These are phyloP conservation scores for Volucella inanis DNA, from an alignment of 2,888 invertebrate genomes.

Conservation along the genomic window DNA sequence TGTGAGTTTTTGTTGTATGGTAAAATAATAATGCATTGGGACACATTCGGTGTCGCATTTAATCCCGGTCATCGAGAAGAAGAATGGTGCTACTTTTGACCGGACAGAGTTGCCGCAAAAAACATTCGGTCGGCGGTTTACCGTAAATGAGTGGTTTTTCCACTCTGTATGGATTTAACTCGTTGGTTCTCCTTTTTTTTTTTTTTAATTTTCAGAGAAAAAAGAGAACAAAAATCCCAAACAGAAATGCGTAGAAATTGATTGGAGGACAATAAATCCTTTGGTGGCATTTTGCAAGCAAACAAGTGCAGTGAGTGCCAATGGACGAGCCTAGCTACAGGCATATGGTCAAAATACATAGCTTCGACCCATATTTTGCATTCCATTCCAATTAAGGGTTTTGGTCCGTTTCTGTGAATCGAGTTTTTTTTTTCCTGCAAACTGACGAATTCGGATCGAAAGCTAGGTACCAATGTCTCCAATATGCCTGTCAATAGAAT, in stretches of 20 bases:
- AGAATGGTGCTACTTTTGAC: slow-evolving; percentile 59
- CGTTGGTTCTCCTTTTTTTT: slow-evolving; percentile 2
- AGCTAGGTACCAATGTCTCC: background rate
- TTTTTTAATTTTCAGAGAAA: slow-evolving; percentile 22
- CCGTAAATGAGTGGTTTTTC: slow-evolving; percentile 59
- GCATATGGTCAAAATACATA: slow-evolving; percentile 9
- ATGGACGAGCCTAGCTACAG: slow-evolving; percentile 40
- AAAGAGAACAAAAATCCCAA: background rate
- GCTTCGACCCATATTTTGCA: slow-evolving; percentile 11
- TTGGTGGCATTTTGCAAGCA: slow-evolving; percentile 35
- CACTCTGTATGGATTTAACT: slow-evolving; percentile 3
- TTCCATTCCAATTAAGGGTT: too few species aligned
- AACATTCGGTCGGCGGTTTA: slow-evolving; percentile 56
- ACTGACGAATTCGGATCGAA: background rate
- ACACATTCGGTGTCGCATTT: slow-evolving; percentile 70
- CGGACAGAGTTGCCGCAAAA: slow-evolving; percentile 58
- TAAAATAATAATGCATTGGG: slow-evolving; percentile 71
- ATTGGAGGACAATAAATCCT: slow-evolving; percentile 67
- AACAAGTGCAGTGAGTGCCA: slow-evolving; percentile 62
- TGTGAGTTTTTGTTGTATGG: slow-evolving; percentile 62
- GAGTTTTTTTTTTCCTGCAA: too few species aligned
- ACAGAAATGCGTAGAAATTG: slow-evolving; percentile 54
- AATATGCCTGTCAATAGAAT: too few species aligned
- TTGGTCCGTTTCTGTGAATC: too few species aligned
- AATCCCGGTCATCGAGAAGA: slow-evolving; percentile 54